A percentile compares a stretch with the other conserved stretches of the same genome.
phyloP scores from a whole-genome alignment of 2,797 vertebrate genomes.

The Synaphobranchus kaupii region DNA sequence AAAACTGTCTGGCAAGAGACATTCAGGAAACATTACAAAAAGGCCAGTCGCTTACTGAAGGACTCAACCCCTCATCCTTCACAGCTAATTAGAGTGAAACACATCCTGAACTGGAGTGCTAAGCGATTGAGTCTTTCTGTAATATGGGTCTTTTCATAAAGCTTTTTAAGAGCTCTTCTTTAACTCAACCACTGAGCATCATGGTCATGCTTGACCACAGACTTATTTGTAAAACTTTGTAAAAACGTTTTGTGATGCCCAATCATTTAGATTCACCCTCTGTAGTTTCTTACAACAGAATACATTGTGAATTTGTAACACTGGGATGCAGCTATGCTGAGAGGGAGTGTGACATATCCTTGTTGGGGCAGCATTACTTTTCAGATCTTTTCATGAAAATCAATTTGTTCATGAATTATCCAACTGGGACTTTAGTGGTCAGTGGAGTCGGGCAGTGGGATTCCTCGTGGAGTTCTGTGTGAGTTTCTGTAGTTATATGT shows the following conservation, averaged over 20 bases:
- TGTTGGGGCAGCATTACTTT: not conserved
- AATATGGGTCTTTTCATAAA: no score
- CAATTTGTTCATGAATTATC: no score
- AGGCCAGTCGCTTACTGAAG: not conserved
- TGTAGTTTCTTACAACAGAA: not conserved
- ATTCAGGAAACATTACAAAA: not conserved
- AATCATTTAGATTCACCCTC: not conserved
- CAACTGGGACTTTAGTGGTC: not conserved
- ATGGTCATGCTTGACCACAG: not conserved
- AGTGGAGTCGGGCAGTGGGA: not conserved
- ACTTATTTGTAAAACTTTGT: not conserved
- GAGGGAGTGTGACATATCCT: not conserved
- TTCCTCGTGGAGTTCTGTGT: not conserved
- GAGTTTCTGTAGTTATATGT: not conserved
- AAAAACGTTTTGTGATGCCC: not conserved
- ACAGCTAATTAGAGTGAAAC: not conserved
- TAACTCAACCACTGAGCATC: not conserved
- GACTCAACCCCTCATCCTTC: not conserved
- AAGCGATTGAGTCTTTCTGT: not conserved
- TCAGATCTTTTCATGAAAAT: not conserved
- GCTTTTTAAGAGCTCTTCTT: not conserved
- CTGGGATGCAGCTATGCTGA: not conserved
- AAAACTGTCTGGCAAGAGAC: not conserved
- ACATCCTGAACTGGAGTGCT: not conserved
- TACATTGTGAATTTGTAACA: not conserved